Evolutionary conservation across 2,888 invertebrate species (phyloP), one percentile per base, ranked within the genome.

Genomic region (Auanema freiburgensis): DNA sequence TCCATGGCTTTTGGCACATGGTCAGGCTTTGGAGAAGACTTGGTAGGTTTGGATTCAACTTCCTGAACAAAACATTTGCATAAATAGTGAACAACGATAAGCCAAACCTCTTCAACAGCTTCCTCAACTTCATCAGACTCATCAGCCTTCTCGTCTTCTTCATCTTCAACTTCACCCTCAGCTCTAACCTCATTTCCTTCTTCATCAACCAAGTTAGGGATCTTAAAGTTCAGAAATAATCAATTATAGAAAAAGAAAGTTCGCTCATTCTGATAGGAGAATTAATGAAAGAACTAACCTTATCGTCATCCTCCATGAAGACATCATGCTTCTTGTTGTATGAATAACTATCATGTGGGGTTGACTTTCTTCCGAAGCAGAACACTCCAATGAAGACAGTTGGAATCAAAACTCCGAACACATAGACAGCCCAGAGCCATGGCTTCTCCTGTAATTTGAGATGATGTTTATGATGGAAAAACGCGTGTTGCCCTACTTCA

Each of bases 361-460:
- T 62, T 2, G 77, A 72, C 42, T 75, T 78, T 44, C 74, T 68
- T 42, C 83, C 83, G 86, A 91, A 93, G 88, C 92, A 92, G 84
- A 90, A 89, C 86, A 92, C 92, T 79, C 92, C 88, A 83, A 91
- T 84, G 80, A 91, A 86, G 59, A 91, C 90, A 81, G 94, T 88
- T 55, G 93, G 89, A 64, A 93, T 86, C 81, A 91, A 90, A 80
- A 90, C 86, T 64, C 89, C 88, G 74, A 93, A 86, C 81, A 92
- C 88, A 86, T 91, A 91, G 59, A 92, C 89, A 54, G 89, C 92
- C 90, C 92, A 95, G 80, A 93, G 87, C 90, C 92, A 92, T 40
- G 95, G 95, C 84, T 91, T 89, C 70, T 91, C 79, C 90, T 78
- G n/a, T 21, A 62, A 25, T 8, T 11, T n/a, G 18, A 23, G 14